A percentile compares a stretch with the other conserved stretches of the same genome.
Evolutionary conservation across 1,140 invertebrate genomes (phyloP).

Genomic region (Temnothorax nylanderi): DNA sequence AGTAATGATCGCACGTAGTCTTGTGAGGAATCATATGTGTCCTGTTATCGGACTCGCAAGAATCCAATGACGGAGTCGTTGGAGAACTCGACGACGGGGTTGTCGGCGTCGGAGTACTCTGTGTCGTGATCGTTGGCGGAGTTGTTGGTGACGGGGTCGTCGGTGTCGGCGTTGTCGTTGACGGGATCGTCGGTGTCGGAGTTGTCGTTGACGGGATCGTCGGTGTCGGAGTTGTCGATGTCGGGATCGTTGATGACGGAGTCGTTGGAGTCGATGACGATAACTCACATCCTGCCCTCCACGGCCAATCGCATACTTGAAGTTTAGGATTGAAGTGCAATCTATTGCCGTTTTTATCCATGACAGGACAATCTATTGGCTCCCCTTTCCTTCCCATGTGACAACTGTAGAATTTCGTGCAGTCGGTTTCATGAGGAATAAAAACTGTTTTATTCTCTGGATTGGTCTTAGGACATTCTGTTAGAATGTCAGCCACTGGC

Average conservation of each 20-base stretch:
- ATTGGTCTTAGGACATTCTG: constrained; percentile 39
- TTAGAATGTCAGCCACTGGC: background rate
- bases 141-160: background rate
- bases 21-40: constrained; percentile 82
- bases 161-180: background rate
- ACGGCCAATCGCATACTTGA: constrained; percentile 78
- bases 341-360: constrained; percentile 63
- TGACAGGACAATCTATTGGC: constrained; percentile 9
- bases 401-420: constrained; percentile 79
- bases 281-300: constrained; percentile 62
- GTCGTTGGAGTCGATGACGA: background rate
- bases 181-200: background rate
- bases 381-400: background rate
- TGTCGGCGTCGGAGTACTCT: background rate
- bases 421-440: constrained; percentile 69
- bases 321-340: constrained; percentile 79
- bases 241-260: background rate
- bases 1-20: constrained; percentile 86
- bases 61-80: background rate
- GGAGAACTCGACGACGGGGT: background rate
- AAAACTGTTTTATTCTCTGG: constrained; percentile 27
- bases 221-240: constrained; percentile 61
- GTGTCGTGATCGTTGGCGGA: background rate
- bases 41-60: constrained; percentile 2
- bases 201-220: background rate